Conservation (phyloP, 92 coral and sea anemone species). For the Siderastrea siderea region DNA sequence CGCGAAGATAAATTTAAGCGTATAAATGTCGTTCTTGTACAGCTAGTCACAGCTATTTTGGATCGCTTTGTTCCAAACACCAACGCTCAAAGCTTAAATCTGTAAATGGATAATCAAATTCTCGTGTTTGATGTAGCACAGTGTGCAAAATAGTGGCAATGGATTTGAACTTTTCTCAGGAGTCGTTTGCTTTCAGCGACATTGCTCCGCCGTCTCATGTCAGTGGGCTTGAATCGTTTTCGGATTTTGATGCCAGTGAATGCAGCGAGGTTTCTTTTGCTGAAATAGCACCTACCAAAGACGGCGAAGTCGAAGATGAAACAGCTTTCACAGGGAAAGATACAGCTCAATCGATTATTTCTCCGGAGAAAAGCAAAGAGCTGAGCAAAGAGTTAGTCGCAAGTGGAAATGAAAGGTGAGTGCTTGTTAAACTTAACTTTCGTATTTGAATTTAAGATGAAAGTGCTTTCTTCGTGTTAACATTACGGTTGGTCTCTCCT, state of each 20-base stretch:
- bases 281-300: constrained; percentile 58
- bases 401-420: background rate
- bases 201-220: constrained; percentile 95
- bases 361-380: background rate
- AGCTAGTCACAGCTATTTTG: constrained; percentile 8
- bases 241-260: constrained; percentile 95
- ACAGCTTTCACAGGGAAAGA: background rate
- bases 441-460: background rate
- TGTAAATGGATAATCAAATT: background rate
- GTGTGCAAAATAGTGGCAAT: constrained; percentile 33
- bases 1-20: constrained; percentile 23
- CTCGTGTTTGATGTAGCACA: background rate
- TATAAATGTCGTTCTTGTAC: background rate
- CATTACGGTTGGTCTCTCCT: background rate
- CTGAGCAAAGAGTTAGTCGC: background rate
- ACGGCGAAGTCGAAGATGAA: constrained; percentile 19
- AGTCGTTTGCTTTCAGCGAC: constrained; percentile 95
- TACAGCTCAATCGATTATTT: background rate
- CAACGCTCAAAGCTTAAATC: background rate
- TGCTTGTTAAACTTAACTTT: background rate
- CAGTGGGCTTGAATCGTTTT: constrained; percentile 94
- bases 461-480: background rate
- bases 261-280: constrained; percentile 64
- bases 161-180: constrained; percentile 88
- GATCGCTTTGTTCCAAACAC: background rate